Base-by-base conservation (phyloP, 2,797 vertebrate genomes). In the Octomys mimax region DNA sequence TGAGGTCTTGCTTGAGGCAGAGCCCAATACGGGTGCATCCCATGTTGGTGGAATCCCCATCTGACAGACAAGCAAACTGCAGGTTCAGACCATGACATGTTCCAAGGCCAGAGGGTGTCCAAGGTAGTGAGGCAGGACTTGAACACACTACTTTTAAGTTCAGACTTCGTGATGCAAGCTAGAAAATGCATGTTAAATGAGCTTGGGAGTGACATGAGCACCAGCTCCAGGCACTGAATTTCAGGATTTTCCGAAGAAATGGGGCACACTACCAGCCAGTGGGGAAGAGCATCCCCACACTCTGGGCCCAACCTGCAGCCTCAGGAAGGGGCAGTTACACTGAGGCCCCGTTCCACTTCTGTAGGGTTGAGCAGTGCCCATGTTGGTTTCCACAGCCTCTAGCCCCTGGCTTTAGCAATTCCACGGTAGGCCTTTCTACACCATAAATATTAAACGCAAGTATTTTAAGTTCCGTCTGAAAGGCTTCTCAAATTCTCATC, bases 361-460 rank as follows among this genome's bases (percentile, higher is more conserved):
- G 6, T 46, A 92, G 86, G 93, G 95, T 1, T 36, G 89, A 98
- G 83, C 96, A 78, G 77, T n/a, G 88, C 42, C 66, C 75, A 61
- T 7, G 61, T 52, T 26, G 22, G n/a, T 87, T 87, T 92, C 96
- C 87, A 42, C 93, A 75, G 62, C 91, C 62, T 80, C 80, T 68
- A 61, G 0, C 12, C 91, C 77, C 93, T 68, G 54, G 36, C 96
- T 87, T 33, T 70, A 19, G 95, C 78, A 96, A 96, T 73, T 78
- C 97, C 96, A 96, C 57, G 75, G 57, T 71, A 97, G 96, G 96
- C 96, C 97, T 98, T 97, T 97, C 97, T 39, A 1, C 92, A 61
- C 93, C 97, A 96, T 98, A 97, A 98, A 98, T 98, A 98, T 98
- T 98, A 97, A 98, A 98, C 96, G 96, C 87, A 96, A 97, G 97